Conservation (phyloP, 2,797 vertebrate species). For the Tarsius wallacei region DNA sequence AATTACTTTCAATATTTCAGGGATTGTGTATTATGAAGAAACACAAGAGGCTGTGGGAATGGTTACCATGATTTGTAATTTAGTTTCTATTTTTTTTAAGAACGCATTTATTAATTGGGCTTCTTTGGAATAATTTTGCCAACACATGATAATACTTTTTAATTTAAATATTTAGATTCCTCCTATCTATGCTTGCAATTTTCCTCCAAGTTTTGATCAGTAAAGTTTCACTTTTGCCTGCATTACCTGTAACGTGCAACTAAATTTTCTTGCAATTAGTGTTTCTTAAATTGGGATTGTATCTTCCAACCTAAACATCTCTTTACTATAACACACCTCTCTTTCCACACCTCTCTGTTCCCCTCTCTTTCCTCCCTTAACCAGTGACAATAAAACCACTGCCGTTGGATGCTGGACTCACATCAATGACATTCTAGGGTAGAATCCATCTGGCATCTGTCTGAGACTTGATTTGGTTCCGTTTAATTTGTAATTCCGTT, state of each 20-base stretch:
- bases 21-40: not conserved
- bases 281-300: not conserved
- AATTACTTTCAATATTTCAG: not conserved
- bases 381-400: not conserved
- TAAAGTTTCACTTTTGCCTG: not conserved
- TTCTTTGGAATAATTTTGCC: not conserved
- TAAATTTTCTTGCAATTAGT: not conserved
- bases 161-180: not conserved
- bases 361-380: not conserved
- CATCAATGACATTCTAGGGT: too few relatives aligned
- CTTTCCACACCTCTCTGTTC: not conserved
- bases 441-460: not conserved
- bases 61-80: not conserved
- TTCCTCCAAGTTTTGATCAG: too few relatives aligned
- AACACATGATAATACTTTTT: not conserved
- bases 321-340: not conserved
- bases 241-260: not conserved
- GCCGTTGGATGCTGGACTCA: rapidly evolving
- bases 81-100: not conserved
- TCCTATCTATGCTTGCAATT: not conserved
- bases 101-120: not conserved
- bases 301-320: not conserved
- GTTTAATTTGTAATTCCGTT: too few relatives aligned
- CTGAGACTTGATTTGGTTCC: too few relatives aligned
- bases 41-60: not conserved